These are phyloP conservation scores for Nematolebias whitei DNA, from an alignment of 2,113 vertebrate genomes.

Conservation along the genomic window DNA sequence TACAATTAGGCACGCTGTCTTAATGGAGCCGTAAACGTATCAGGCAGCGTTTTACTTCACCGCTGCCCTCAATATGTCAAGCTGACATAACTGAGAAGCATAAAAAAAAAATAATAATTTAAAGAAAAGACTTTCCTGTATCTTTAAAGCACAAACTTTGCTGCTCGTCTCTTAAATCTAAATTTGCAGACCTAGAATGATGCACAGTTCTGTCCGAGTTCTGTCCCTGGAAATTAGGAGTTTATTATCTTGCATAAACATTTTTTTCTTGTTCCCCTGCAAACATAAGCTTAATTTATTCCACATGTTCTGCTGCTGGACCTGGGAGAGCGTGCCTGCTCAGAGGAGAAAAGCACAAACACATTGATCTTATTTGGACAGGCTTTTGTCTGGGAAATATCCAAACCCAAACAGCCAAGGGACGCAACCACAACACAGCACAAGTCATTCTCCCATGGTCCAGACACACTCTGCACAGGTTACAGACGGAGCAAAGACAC, in stretches of 20 bases:
- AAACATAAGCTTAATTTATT: slow-evolving; percentile 19
- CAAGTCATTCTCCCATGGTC: slow-evolving; percentile 61
- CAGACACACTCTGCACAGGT: slow-evolving; percentile 57
- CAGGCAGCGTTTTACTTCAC: slow-evolving; percentile 1
- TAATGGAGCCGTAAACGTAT: slow-evolving; percentile 25
- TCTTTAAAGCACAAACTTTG: not conserved
- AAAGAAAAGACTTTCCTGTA: not conserved
- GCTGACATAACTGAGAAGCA: slow-evolving; percentile 2
- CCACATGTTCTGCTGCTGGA: slow-evolving; percentile 23
- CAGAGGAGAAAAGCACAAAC: slow-evolving; percentile 52
- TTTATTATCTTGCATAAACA: slow-evolving; percentile 14
- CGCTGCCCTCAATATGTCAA: slow-evolving; percentile 25
- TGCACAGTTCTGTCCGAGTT: not conserved
- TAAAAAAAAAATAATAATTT: not conserved
- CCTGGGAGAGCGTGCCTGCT: slow-evolving; percentile 45
- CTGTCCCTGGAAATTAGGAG: not conserved
- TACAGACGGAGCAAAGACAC: slow-evolving; percentile 55
- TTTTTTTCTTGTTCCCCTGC: not conserved
- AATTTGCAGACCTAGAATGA: not conserved
- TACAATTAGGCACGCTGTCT: slow-evolving; percentile 43
- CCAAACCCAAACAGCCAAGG: slow-evolving; percentile 68
- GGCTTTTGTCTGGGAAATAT: slow-evolving; percentile 65
- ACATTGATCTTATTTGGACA: slow-evolving; percentile 69
- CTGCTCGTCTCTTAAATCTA: not conserved
- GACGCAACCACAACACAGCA: slow-evolving; percentile 60